A percentile compares a stretch with the other conserved stretches of the same genome.
These are phyloP conservation scores for Pseudomyrmex sp. DNA, from an alignment of 1,140 invertebrate species.

Conservation along the genomic window DNA sequence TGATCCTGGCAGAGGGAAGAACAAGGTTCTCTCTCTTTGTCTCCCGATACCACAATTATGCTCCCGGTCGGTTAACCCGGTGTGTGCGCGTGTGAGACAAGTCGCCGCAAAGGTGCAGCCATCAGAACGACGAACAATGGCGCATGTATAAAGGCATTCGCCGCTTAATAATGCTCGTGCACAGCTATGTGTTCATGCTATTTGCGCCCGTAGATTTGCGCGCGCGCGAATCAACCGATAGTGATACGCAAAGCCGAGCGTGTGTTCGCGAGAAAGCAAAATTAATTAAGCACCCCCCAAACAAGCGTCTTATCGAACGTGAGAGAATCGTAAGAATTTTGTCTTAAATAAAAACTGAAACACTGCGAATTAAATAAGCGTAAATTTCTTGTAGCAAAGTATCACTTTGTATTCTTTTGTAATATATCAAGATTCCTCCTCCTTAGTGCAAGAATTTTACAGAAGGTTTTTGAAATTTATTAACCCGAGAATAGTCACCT, in stretches of 20 bases:
- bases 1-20: conserved; percentile 27
- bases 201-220: conserved; percentile 36
- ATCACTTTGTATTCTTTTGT: too few species aligned
- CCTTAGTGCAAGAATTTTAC: too few species aligned
- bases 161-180: conserved; percentile 61
- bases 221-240: conserved; percentile 15
- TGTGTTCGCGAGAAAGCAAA: neutral
- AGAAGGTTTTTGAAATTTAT: too few species aligned
- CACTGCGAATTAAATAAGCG: too few species aligned
- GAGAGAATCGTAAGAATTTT: too few species aligned
- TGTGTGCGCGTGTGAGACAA: conserved; percentile 40
- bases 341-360: too few species aligned
- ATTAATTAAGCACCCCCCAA: conserved; percentile 52
- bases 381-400: too few species aligned
- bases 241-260: conserved; percentile 1
- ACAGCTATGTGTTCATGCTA: conserved; percentile 10
- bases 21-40: conserved; percentile 1
- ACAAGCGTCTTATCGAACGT: too few species aligned
- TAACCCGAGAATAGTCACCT: too few species aligned
- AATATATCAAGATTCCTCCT: too few species aligned
- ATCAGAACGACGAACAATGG: conserved; percentile 62
- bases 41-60: conserved; percentile 33
- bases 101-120: conserved; percentile 45
- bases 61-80: conserved; percentile 33
- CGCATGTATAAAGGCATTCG: conserved; percentile 53